Base-by-base conservation (phyloP, 2,113 vertebrate genomes). In the Neotoma lepida region DNA sequence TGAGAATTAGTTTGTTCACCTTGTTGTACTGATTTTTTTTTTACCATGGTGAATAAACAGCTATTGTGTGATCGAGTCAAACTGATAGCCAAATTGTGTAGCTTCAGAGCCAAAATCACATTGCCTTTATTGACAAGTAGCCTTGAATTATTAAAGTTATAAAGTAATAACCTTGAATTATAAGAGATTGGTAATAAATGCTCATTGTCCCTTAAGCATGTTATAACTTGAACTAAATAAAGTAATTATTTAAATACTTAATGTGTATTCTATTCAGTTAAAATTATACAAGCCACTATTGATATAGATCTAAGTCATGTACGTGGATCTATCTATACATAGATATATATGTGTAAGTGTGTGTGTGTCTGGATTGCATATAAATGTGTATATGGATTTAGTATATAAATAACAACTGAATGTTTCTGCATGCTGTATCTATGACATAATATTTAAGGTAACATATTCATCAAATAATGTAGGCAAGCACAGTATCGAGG, bases 161-260 rank as follows among this genome's bases (percentile, higher is more conserved):
- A 70, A 70, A 70, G 15, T 39, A 17, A 35, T 66, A 73, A n/a
- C 61, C 4, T 86, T 49, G 6, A 86, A 86, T 77, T 91, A 86
- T 41, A 68, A 86, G n/a, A 90, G 26, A 22, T 4, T 49, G 14
- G 6, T 88, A 41, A 82, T 82, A 76, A 78, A 77, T 81, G 17
- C 5, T 73, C 44, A 41, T 90, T 92, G 41, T 80, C 35, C 35
- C 39, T 90, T 39, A 82, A 63, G 22, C 3, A 77, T 73, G 58
- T 94, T 86, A 91, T 94, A 93, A 91, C 13, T 63, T 88, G 51
- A 20, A 89, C 86, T 94, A 95, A 86, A 94, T 66, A 94, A 92
- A 39, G 2, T 85, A 80, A 82, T 90, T 63, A 56, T 63, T 30
- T 90, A 70, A 39, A 54, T 93, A n/a, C 2, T 30, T 70, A 88